Conservation (phyloP, 2,888 invertebrate species). For the Phorcus lineatus region DNA sequence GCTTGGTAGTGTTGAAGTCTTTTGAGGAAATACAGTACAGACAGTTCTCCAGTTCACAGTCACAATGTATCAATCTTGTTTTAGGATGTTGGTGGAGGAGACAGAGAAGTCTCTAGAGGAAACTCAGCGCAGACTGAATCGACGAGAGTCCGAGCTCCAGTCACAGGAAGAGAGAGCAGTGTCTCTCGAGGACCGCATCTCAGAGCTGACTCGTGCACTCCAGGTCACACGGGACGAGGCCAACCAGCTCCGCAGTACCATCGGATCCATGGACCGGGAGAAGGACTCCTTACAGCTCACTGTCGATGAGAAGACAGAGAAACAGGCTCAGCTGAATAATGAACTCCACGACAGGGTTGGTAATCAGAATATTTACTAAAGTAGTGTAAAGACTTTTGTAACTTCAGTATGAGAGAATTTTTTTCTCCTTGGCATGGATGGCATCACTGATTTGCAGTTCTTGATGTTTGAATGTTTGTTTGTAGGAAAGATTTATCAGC, state of each 20-base stretch:
- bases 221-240: slow-evolving; percentile 67
- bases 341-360: slow-evolving; percentile 64
- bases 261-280: slow-evolving; percentile 71
- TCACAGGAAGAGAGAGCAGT: slow-evolving; percentile 61
- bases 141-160: slow-evolving; percentile 68
- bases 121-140: slow-evolving; percentile 60
- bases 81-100: slow-evolving; percentile 72
- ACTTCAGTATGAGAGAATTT: background rate
- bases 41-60: too few species aligned
- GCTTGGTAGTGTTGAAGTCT: too few species aligned
- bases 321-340: slow-evolving; percentile 65
- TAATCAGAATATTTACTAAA: too few species aligned
- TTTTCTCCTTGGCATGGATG: too few species aligned
- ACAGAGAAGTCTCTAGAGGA: slow-evolving; percentile 71
- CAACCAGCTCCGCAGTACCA: slow-evolving; percentile 61
- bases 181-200: slow-evolving; percentile 63
- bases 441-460: background rate
- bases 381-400: background rate
- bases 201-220: slow-evolving; percentile 50
- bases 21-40: too few species aligned
- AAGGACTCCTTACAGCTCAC: slow-evolving; percentile 71
- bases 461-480: background rate
- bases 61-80: too few species aligned
- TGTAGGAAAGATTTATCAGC: slow-evolving; percentile 66
- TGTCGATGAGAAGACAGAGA: slow-evolving; percentile 74